Evolutionary conservation across 2,797 vertebrate genomes (phyloP).

Genomic region (Aphelocoma californica): DNA sequence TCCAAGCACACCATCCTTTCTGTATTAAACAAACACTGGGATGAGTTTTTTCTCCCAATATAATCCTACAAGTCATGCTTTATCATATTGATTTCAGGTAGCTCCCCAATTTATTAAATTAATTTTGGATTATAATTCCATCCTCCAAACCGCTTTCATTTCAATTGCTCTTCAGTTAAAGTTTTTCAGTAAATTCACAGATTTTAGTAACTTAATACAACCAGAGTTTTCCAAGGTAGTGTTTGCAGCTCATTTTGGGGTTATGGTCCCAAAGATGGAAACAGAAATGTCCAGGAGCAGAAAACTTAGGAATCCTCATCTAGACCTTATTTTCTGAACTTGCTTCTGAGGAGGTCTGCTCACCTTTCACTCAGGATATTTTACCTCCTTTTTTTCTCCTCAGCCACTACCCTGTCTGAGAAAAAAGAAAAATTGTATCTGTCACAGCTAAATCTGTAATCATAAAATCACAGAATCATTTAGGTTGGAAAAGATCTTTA

Average conservation of each 20-base stretch:
- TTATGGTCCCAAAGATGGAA: neutral
- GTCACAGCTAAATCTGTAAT: neutral
- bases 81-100: neutral
- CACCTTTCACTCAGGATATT: neutral
- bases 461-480: neutral
- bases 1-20: neutral
- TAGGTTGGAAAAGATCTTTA: neutral
- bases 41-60: neutral
- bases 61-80: neutral
- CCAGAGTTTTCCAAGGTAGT: neutral
- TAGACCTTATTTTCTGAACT: neutral
- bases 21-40: neutral
- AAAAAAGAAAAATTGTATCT: neutral
- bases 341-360: neutral
- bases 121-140: neutral
- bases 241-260: neutral
- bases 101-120: neutral
- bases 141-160: neutral
- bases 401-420: neutral
- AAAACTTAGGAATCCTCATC: neutral
- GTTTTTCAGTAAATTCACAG: neutral
- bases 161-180: neutral
- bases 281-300: neutral
- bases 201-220: neutral
- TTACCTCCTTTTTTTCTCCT: neutral